phyloP scores from a whole-genome alignment of 2,888 invertebrate species.

The Hemaris fuciformis region DNA sequence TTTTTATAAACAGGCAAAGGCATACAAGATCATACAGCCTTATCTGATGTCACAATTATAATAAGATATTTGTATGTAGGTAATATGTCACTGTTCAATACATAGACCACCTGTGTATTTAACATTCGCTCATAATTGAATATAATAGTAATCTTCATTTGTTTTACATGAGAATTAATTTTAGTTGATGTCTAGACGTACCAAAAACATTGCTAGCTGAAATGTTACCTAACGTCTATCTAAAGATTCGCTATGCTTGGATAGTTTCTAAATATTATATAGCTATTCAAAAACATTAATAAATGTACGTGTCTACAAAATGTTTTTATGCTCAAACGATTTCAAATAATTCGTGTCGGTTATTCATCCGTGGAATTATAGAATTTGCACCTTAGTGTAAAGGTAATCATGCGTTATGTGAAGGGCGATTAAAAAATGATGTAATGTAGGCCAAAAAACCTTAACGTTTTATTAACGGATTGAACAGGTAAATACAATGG shows the following conservation, averaged over 20 bases:
- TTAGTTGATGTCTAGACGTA: no score
- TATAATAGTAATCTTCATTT: no score
- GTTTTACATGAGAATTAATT: no score
- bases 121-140: background rate
- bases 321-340: background rate
- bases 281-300: background rate
- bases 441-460: background rate
- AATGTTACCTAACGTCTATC: background rate
- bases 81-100: background rate
- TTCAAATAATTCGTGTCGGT: background rate
- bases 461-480: background rate
- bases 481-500: conserved; percentile 4
- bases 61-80: background rate
- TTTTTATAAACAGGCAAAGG: no score
- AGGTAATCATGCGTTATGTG: conserved; percentile 11
- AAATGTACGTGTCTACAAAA: background rate
- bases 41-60: background rate
- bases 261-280: background rate
- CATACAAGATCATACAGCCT: background rate
- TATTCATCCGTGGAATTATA: conserved; percentile 11
- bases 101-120: background rate
- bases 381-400: conserved; percentile 2
- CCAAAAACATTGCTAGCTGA: background rate
- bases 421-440: conserved; percentile 4
- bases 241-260: background rate